Percentiles rank a stretch among this genome's conserved stretches.
Conservation (phyloP, 2,113 vertebrate genomes). For the Myiozetetes cayanensis region DNA sequence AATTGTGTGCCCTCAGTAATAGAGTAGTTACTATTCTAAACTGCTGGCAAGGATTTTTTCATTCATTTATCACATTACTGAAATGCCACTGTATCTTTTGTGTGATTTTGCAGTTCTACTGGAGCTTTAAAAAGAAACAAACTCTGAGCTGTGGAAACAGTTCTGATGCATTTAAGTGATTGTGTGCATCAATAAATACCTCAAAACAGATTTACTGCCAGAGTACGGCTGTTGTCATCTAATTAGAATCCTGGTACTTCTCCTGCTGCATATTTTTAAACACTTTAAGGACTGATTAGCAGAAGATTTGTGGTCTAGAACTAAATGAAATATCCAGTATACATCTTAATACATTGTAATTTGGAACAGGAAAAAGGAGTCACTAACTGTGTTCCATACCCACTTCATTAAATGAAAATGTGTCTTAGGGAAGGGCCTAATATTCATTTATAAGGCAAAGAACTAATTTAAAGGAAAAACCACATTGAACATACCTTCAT, state of each 20-base stretch:
- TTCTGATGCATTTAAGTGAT: neutral
- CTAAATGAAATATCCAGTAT: constrained; percentile 24
- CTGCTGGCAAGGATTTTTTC: neutral
- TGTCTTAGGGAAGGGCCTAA: neutral
- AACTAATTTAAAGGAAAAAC: neutral
- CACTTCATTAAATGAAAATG: neutral
- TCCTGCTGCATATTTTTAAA: constrained; percentile 39
- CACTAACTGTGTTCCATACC: neutral
- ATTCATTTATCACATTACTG: neutral
- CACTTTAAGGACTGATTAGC: constrained; percentile 25
- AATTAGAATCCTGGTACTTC: constrained; percentile 29
- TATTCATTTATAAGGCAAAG: neutral
- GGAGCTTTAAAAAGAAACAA: neutral
- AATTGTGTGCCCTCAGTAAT: neutral
- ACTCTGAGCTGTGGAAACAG: neutral
- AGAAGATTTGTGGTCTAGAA: constrained; percentile 23
- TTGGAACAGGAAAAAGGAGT: neutral
- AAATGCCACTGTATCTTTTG: neutral
- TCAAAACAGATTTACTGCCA: constrained; percentile 17
- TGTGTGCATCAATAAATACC: neutral
- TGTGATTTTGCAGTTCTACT: constrained; percentile 1
- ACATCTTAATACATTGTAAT: neutral
- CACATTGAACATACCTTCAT: neutral
- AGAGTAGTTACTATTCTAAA: neutral
- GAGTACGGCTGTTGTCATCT: constrained; percentile 21